Percentiles rank a stretch among this genome's conserved stretches.
Conservation (phyloP, 2,888 invertebrate species). For the Mythimna ferrago region DNA sequence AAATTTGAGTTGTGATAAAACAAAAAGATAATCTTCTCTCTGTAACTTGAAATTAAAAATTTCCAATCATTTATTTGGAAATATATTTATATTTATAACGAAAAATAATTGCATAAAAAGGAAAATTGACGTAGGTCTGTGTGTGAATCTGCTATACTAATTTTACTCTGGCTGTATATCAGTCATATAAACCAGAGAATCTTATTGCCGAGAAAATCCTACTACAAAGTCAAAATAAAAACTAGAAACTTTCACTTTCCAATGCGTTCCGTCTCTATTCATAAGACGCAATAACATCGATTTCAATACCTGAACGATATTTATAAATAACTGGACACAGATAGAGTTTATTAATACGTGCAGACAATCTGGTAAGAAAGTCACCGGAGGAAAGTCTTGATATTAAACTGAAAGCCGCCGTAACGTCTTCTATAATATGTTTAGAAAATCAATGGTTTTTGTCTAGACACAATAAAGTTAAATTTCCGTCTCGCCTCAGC, state of each 20-base stretch:
- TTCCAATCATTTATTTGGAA: no score
- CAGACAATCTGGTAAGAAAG: slow-evolving; percentile 47
- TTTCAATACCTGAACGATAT: not conserved
- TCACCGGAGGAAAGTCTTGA: slow-evolving; percentile 30
- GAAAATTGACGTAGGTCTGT: no score
- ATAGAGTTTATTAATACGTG: slow-evolving; percentile 41
- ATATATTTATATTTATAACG: no score
- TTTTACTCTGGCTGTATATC: no score
- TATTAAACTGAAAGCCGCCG: not conserved
- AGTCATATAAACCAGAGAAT: no score
- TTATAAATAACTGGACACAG: slow-evolving; percentile 30
- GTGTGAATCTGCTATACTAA: no score
- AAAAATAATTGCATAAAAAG: no score
- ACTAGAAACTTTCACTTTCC: not conserved
- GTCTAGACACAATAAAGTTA: slow-evolving; percentile 10
- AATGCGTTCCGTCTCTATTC: slow-evolving; percentile 22
- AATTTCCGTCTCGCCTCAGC: no score
- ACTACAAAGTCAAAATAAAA: slow-evolving; percentile 1
- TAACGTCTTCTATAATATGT: not conserved
- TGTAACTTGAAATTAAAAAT: no score
- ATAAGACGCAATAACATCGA: slow-evolving; percentile 8
- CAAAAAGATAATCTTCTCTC: no score
- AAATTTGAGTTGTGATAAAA: no score
- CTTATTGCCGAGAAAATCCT: no score
- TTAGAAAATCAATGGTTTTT: slow-evolving; percentile 6